Conservation (phyloP, 2,888 invertebrate species). For the Polylopha cassiicola region DNA sequence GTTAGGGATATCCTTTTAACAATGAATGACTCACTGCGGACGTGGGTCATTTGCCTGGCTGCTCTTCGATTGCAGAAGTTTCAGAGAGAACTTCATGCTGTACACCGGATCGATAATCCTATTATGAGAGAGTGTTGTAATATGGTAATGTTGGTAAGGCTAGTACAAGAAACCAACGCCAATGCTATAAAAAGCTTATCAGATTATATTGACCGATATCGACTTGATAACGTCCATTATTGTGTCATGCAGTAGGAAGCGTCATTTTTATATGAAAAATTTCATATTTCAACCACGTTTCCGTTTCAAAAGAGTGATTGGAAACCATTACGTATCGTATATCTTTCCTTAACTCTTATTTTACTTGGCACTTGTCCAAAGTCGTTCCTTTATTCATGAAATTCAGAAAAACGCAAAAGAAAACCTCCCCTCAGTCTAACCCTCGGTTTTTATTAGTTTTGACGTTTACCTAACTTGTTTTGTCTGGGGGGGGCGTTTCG, state of each 20-base stretch:
- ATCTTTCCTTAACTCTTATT: constrained; percentile 12
- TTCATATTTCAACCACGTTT: constrained; percentile 2
- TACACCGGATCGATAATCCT: no score
- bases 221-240: no score
- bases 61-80: constrained; percentile 18
- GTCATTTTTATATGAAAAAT: no score
- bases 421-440: constrained; percentile 3
- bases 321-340: constrained; percentile 6
- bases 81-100: no score
- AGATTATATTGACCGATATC: no score
- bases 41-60: constrained; percentile 31
- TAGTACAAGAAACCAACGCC: no score
- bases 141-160: no score
- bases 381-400: constrained; percentile 31
- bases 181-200: no score
- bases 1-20: constrained; percentile 33
- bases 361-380: constrained; percentile 36
- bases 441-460: constrained; percentile 23
- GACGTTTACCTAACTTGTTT: constrained; percentile 31
- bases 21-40: constrained; percentile 14
- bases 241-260: no score
- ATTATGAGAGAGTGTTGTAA: no score
- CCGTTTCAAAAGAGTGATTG: constrained; percentile 4
- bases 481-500: constrained; percentile 29
- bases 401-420: constrained; percentile 24